Base-by-base conservation (phyloP, 2,888 invertebrate genomes). In the Digitonthophagus gazella region DNA sequence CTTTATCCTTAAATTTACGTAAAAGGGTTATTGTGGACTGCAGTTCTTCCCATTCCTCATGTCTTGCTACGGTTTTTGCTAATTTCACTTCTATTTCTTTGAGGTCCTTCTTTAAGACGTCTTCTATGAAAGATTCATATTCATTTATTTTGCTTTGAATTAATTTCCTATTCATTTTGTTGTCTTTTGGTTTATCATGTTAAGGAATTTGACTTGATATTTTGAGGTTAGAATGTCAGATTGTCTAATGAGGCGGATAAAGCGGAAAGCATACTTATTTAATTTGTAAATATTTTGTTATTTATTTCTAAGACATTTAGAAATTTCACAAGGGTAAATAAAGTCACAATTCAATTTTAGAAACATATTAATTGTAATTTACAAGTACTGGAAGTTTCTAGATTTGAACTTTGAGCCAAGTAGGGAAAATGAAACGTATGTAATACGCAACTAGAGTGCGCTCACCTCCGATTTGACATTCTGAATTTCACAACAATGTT, bases 401-500 rank as follows among this genome's bases (percentile, higher is more conserved):
- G 65, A 65, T 61, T 55, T 56, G 55, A 66, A 68, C 16, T 61
- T 44, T 44, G 11, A 1, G 28, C 28, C 28, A 44, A 44, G 28
- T 44, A 8, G 28, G 28, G 28, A 5, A 61, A 18, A 20, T 61
- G 19, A 61, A 61, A 61, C 61, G 61, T 61, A 44, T 44, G 28
- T 44, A 44, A 44, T 44, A 44, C 11, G 28, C 2, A 44, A 11
- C 19, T 19, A 15, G 15, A 63, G 66, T 67, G 44, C 69, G 67
- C 69, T 69, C 67, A 69, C 67, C 66, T 67, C 57, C 16, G 61
- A 61, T 61, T 71, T 71, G 70, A 71, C 71, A 68, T 70, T 70
- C 68, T 71, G 28, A 70, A 81, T 81, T 81, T 82, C 82, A 82
- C 82, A 81, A 82, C 81, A 82, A 76, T 80, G 80, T 80, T 81